These are phyloP conservation scores for Laupala kohalensis DNA, from an alignment of 1,140 invertebrate species.

Conservation along the genomic window DNA sequence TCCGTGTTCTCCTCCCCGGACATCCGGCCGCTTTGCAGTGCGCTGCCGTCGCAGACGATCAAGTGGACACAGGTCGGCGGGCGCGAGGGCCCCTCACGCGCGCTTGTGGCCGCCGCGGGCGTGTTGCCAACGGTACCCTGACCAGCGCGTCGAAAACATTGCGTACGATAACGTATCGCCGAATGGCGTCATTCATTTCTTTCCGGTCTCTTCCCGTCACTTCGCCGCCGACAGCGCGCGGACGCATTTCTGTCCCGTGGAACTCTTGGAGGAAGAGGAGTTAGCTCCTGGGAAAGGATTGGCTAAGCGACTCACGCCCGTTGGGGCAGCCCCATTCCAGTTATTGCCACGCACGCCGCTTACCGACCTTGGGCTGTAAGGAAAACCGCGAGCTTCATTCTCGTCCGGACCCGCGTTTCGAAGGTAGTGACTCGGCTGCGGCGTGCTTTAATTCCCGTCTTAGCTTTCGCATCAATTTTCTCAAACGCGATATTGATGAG, in stretches of 20 bases:
- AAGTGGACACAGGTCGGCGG: too few relatives aligned
- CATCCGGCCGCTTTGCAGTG: neutral
- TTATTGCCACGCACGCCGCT: neutral
- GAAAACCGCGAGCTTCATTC: conserved; percentile 8
- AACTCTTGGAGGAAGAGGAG: neutral
- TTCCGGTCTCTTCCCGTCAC: neutral
- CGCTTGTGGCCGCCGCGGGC: too few relatives aligned
- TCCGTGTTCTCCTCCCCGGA: neutral
- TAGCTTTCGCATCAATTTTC: neutral
- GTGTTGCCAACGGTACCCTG: neutral
- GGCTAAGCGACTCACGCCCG: too few relatives aligned
- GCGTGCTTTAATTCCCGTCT: neutral
- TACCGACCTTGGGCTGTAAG: neutral
- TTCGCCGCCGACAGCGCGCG: neutral
- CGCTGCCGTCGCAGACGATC: neutral
- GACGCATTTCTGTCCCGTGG: too few relatives aligned
- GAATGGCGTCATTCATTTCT: neutral
- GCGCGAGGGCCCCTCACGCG: neutral
- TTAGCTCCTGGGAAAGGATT: too few relatives aligned
- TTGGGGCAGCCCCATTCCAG: too few relatives aligned
- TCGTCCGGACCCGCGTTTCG: conserved; percentile 7
- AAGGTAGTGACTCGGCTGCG: too few relatives aligned
- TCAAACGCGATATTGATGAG: neutral
- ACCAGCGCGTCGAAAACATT: neutral
- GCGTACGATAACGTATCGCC: neutral